A percentile compares a stretch with the other conserved stretches of the same genome.
These are phyloP conservation scores for Neopipo cinnamomea DNA, from an alignment of 2,113 vertebrate species.

Conservation along the genomic window DNA sequence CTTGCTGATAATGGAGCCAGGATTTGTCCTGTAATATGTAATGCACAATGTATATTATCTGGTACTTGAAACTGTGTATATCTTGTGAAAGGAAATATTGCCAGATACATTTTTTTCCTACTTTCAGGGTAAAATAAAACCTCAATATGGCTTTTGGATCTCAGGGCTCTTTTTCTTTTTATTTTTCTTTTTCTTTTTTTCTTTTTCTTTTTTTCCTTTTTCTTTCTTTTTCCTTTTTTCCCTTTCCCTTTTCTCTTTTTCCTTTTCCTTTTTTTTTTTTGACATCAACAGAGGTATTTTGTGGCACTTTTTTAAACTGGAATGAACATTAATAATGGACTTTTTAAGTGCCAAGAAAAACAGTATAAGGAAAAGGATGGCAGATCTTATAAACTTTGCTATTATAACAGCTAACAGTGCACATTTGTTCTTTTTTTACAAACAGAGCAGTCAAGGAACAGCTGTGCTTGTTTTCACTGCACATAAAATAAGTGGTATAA, in stretches of 20 bases:
- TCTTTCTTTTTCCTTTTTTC: too few relatives aligned
- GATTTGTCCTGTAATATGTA: not conserved
- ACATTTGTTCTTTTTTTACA: not conserved
- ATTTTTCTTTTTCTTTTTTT: not conserved
- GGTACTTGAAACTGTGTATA: not conserved
- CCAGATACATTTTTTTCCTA: not conserved
- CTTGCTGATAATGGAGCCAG: not conserved
- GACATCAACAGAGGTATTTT: not conserved
- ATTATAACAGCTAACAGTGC: not conserved
- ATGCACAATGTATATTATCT: not conserved
- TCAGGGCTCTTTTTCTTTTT: not conserved
- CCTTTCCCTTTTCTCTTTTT: too few relatives aligned
- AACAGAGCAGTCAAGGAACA: slow-evolving; percentile 19
- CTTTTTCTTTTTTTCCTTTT: not conserved
- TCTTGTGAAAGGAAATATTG: not conserved
- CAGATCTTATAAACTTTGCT: not conserved
- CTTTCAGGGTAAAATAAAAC: not conserved
- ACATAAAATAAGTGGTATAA: not conserved
- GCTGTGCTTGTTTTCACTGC: slow-evolving; percentile 39
- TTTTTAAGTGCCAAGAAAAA: not conserved
- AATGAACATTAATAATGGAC: not conserved
- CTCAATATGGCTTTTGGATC: not conserved
- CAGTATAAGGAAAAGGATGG: not conserved
- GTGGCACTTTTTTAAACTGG: not conserved
- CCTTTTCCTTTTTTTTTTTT: not conserved